Evolutionary conservation across 2,113 vertebrate species (phyloP), one percentile per base, ranked within the genome.

Genomic region (Chaetodon trifascialis): DNA sequence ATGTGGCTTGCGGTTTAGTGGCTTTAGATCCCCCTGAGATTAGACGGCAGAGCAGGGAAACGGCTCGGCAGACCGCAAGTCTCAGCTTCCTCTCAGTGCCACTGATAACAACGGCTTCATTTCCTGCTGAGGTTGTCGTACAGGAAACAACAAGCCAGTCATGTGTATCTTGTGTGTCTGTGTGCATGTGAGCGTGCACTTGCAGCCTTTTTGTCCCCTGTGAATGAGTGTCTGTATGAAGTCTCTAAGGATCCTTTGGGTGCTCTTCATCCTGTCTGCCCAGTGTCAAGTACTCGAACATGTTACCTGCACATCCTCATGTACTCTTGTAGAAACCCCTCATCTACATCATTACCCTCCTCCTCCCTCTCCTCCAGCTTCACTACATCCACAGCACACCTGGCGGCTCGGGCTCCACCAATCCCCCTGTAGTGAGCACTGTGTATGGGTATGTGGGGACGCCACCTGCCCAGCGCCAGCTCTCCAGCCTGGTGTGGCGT

Each of bases 371-470:
- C 86, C 72, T 77, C 63, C 0, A 99, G 98, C 97, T 99, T 17
- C 98, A 99, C 92, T 99, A 99, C 81, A 93, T 99, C 71, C 98
- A 99, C 79, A 98, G 97, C 16, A 93, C 95, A 0, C 98, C 98
- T 0, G 98, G 98, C 0, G 98, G 98, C 23, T 98, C 97, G 0
- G 96, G 98, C 16, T 98, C 97, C 46, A 93, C 96, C 79, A 99
- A 99, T 36, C 97, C 98, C 0, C 98, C 98, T 0, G 97, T 99
- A n/a, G 93, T 98, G 55, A 99, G 98, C 92, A 97, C 98, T 0
- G 98, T 99, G 25, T 99, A 99, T 8, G 94, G 96, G 12, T 99
- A 98, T 21, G 55, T 98, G 0, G 98, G 98, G 34, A 97, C 97
- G 0, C 98, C 98, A 0, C 98, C 98, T 0, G 98, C 98, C 0